Evolutionary conservation across 2,797 vertebrate species (phyloP).

Genomic region (Epinephelus awoara): DNA sequence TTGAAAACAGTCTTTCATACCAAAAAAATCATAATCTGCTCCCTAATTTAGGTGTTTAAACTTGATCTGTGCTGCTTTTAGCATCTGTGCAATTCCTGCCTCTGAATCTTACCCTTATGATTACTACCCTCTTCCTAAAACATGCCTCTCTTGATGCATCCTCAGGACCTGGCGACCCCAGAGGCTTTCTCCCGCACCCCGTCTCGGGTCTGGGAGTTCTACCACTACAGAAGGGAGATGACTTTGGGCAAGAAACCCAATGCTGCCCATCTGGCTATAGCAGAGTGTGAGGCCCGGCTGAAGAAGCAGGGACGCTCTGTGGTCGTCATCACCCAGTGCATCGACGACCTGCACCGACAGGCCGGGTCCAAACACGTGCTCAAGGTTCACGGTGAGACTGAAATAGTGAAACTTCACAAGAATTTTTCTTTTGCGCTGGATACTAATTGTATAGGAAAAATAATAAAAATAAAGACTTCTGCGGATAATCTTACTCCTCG

Average conservation of each 20-base stretch:
- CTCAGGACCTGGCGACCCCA: constrained; percentile 93
- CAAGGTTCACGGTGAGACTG: constrained; percentile 92
- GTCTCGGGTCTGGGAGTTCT: constrained; percentile 97
- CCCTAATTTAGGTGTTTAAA: not conserved
- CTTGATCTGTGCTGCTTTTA: not conserved
- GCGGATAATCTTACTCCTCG: too few species aligned
- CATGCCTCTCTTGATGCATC: constrained; percentile 3
- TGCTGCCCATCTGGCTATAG: constrained; percentile 90
- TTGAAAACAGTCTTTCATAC: constrained; percentile 25
- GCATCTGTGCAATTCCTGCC: not conserved
- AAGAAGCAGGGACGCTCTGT: constrained; percentile 90
- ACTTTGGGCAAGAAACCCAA: constrained; percentile 89
- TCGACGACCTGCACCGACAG: constrained; percentile 93
- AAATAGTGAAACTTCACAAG: not conserved
- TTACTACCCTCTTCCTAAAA: not conserved
- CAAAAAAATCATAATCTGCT: constrained; percentile 1
- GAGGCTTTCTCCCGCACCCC: constrained; percentile 93
- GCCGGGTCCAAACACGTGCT: constrained; percentile 93
- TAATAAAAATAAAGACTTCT: too few species aligned
- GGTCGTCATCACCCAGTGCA: constrained; percentile 95
- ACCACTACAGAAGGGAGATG: constrained; percentile 93
- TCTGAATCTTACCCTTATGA: not conserved
- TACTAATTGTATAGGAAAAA: not conserved
- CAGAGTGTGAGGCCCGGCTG: constrained; percentile 91
- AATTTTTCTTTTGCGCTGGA: too few species aligned